Evolutionary conservation across 2,113 vertebrate genomes (phyloP), one percentile per base, ranked within the genome.

Genomic region (Chaetodon trifascialis): DNA sequence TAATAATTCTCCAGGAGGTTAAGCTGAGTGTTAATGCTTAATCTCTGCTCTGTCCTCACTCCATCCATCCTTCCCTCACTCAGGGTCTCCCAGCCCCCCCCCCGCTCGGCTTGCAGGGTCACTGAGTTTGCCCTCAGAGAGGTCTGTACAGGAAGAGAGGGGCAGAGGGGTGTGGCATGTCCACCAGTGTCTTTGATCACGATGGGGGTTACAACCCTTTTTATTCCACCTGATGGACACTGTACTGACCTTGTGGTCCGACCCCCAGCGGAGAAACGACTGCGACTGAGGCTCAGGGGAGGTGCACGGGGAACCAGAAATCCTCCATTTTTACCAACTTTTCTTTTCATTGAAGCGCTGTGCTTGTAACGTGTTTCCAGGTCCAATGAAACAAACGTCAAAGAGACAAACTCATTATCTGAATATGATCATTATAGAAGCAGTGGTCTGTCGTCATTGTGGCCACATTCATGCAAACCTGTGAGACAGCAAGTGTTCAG

Each of bases 221-320:
- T 91, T 62, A 84, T 92, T 91, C 90, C 91, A 92, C 89, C 88
- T 88, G 87, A 88, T 92, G 70, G 86, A 12, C 90, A 76, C 42
- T 71, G 80, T 72, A 25, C 70, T 91, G 90, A 93, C 90, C 91
- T 76, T 11, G 54, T 72, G 82, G 54, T 78, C 85, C 30, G 21
- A 75, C 77, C 66, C 78, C 84, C 72, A 70, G 60, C 4, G 46
- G 89, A 81, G 76, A 46, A 49, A 62, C 63, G 23, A 34, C 42
- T 40, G 47, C 40, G 75, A 66, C 55, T 64, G 86, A 65, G 83
- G 65, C 64, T 89, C 65, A 11, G 62, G 7, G 66, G 59, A 67
- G 68, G 72, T 11, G 65, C 55, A 44, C 2, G 0, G 23, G 42
- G 25, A 56, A 65, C 11, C 59, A 78, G 16, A 72, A 68, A 63